Base-by-base conservation (phyloP, 2,797 vertebrate genomes). In the Hephaestus fuliginosus region DNA sequence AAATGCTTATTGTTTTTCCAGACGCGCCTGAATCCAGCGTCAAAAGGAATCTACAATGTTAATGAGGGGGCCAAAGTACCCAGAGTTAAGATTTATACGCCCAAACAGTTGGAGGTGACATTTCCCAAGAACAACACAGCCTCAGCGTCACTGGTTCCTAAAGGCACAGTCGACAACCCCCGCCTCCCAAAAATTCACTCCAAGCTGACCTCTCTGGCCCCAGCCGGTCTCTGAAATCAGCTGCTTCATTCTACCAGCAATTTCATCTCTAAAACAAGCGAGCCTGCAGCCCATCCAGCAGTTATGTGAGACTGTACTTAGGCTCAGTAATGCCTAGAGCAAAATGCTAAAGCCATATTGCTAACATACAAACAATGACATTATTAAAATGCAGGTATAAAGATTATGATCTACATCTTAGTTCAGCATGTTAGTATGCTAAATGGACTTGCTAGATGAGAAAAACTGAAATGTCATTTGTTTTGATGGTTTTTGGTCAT, bases 31-130 rank as follows among this genome's bases (percentile, higher is more conserved):
- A 92, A 86, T 76, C 74, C 78, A 70, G 78, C 43, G 48, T 89
- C 80, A 93, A 93, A 88, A 73, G 85, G 88, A 93, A 94, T 95
- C 90, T 93, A 89, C 91, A 93, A 93, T 94, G 93, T 93, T 94
- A 94, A 95, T 94, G 91, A 93, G 90, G 88, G 85, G 80, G 89
- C 53, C 81, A 82, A 85, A 84, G 72, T 70, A 72, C 62, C 80
- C 81, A 58, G 63, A 82, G 80, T 86, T 86, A 80, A 90, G 82
- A 83, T 86, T 91, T 79, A 83, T 76, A 93, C 81, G 9, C 70
- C 85, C 87, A 75, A 83, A 78, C 74, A 85, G 80, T 83, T 49
- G 51, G 78, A 70, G 70, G 84, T 88, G 90, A 91, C 92, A 78
- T 89, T 90, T 92, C 78, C 83, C 71, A 86, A 91, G 74, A 91